Conservation (phyloP, 2,113 vertebrate genomes). For the Halichoerus grypus region DNA sequence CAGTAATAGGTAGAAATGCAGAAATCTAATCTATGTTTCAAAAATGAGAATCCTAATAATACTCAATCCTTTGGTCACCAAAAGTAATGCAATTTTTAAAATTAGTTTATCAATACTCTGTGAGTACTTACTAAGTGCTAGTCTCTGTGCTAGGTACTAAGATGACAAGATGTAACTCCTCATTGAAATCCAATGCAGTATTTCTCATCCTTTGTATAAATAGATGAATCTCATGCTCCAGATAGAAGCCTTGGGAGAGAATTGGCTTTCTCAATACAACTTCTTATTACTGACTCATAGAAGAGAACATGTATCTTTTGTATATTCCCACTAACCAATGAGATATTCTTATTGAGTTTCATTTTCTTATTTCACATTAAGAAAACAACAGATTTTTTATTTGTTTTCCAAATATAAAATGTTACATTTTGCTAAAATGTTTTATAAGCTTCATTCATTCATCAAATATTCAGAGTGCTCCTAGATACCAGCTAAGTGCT, state of each 20-base stretch:
- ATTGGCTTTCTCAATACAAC: neutral
- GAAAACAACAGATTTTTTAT: neutral
- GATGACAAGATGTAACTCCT: neutral
- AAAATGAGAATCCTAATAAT: neutral
- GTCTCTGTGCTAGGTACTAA: neutral
- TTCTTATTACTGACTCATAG: neutral
- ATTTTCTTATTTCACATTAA: neutral
- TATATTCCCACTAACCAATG: neutral
- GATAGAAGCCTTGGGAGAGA: neutral
- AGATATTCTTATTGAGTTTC: neutral
- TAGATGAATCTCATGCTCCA: neutral
- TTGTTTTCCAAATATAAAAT: constrained; percentile 31
- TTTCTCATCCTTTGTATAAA: neutral
- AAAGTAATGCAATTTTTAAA: neutral
- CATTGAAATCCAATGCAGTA: neutral
- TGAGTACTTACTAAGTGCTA: neutral
- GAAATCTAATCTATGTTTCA: neutral
- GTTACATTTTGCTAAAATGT: neutral
- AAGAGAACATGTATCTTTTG: neutral
- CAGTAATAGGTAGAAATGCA: neutral
- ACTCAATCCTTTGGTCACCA: neutral
- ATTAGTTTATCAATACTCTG: neutral
- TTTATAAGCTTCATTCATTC: neutral
- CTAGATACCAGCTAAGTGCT: neutral
- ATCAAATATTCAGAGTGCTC: neutral